phyloP scores from a whole-genome alignment of 92 coral and sea anemone species.

The Porites rus region DNA sequence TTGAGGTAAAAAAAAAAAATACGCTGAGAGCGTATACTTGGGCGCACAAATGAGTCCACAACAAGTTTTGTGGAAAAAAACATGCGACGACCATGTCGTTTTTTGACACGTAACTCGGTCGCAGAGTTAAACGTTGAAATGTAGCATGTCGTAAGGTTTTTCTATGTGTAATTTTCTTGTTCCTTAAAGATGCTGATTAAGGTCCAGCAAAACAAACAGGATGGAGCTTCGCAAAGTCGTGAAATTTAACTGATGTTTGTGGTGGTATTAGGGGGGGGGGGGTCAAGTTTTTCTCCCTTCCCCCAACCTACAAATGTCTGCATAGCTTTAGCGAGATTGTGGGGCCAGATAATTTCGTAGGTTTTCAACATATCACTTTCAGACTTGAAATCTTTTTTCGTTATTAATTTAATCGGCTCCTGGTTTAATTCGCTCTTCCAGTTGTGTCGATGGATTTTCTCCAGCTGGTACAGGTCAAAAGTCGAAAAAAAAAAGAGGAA shows the following conservation, averaged over 20 bases:
- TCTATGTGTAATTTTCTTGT: neutral
- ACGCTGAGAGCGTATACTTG: neutral
- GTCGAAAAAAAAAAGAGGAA: too few relatives aligned
- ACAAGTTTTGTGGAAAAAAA: neutral
- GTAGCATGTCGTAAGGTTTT: neutral
- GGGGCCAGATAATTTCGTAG: too few relatives aligned
- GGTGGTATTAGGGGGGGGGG: neutral
- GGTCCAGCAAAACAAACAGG: constrained; percentile 13
- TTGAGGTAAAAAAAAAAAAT: neutral
- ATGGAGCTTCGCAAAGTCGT: neutral
- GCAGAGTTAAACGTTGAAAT: constrained; percentile 26
- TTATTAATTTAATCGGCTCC: too few relatives aligned
- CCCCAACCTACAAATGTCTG: too few relatives aligned
- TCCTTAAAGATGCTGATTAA: neutral
- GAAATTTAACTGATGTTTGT: neutral
- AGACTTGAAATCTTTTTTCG: too few relatives aligned
- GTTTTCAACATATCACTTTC: too few relatives aligned
- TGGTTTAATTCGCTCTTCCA: too few relatives aligned
- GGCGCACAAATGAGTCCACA: too few relatives aligned
- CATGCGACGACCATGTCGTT: neutral
- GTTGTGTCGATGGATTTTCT: too few relatives aligned
- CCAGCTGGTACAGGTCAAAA: too few relatives aligned
- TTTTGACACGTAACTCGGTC: constrained; percentile 38
- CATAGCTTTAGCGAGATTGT: too few relatives aligned
- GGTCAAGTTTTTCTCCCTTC: too few relatives aligned